Evolutionary conservation across 92 coral and sea anemone genomes (phyloP), one percentile per base, ranked within the genome.

Genomic region (Porites rus): DNA sequence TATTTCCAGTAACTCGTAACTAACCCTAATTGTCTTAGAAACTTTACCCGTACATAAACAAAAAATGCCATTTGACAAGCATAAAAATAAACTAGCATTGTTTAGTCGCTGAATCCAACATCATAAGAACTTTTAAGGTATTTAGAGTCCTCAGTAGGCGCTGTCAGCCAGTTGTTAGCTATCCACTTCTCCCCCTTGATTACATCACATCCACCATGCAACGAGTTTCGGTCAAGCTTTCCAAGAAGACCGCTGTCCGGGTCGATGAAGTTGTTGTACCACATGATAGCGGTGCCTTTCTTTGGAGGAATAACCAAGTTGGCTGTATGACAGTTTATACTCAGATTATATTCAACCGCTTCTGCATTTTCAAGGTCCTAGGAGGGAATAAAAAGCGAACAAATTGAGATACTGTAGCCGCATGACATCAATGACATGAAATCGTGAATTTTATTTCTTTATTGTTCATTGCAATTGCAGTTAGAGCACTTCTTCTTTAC

Each of bases 161-260:
- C 99, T 7, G 95, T 84, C 28, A 97, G 80, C 99, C 99, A 97
- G 62, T 97, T 97, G 62, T 97, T 97, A 1, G 99, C 98, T 0
- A 97, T 96, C 98, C 98, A 97, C 84, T 97, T 95, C 17, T 86
- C 91, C 2, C 99, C 99, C 73, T 88, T 93, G 24, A 85, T 93
- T 62, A 97, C 94, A 84, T 91, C 91, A 81, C 99, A 97, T 2
- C 99, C 99, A 16, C 99, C 99, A 72, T 97, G 99, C n/a, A 97
- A 62, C 51, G 98, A 93, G 86, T 89, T 90, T 51, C 70, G 65
- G 54, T 96, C 99, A 51, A 94, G 25, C 18, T 69, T 75, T 10
- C 99, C 99, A 31, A 96, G 93, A 70, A 92, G 93, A 7, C 98
- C 98, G 79, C 94, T 93, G 50, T 91, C 88, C 74, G 88, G 75